Evolutionary conservation across 2,113 vertebrate species (phyloP).

Genomic region (Syngnathus typhle): DNA sequence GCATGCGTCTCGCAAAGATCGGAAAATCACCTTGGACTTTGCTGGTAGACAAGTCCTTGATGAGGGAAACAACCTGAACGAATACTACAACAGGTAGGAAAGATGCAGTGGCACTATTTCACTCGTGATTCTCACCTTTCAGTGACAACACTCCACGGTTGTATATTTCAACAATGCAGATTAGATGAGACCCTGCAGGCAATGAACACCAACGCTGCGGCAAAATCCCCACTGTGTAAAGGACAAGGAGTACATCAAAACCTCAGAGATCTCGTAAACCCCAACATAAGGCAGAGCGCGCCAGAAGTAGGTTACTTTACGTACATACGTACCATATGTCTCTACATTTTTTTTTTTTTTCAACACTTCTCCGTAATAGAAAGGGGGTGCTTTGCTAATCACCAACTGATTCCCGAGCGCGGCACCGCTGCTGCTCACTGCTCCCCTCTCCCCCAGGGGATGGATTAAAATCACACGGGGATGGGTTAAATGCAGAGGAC

Average conservation of each 20-base stretch:
- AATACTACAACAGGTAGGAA: slow-evolving; percentile 84
- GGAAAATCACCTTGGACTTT: slow-evolving; percentile 89
- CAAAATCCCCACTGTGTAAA: slow-evolving; percentile 41
- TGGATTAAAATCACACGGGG: too few relatives aligned
- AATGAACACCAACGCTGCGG: slow-evolving; percentile 67
- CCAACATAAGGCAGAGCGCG: slow-evolving; percentile 77
- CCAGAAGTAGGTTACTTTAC: slow-evolving; percentile 73
- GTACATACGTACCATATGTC: background rate
- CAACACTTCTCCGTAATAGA: too few relatives aligned
- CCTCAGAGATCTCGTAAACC: slow-evolving; percentile 82
- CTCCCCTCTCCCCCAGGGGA: too few relatives aligned
- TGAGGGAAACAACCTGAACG: slow-evolving; percentile 72
- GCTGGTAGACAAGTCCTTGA: slow-evolving; percentile 87
- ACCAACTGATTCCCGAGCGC: too few relatives aligned
- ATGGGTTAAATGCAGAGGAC: too few relatives aligned
- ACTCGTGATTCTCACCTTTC: background rate
- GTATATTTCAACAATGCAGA: slow-evolving; percentile 53
- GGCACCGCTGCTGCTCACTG: too few relatives aligned
- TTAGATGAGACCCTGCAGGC: slow-evolving; percentile 83
- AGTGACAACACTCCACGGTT: background rate
- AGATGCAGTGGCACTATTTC: background rate
- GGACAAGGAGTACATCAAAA: slow-evolving; percentile 42
- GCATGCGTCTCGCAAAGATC: slow-evolving; percentile 80
- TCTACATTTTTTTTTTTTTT: background rate
- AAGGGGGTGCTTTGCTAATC: too few relatives aligned